These are phyloP conservation scores for Uria lomvia DNA, from an alignment of 2,113 vertebrate genomes.

Conservation along the genomic window DNA sequence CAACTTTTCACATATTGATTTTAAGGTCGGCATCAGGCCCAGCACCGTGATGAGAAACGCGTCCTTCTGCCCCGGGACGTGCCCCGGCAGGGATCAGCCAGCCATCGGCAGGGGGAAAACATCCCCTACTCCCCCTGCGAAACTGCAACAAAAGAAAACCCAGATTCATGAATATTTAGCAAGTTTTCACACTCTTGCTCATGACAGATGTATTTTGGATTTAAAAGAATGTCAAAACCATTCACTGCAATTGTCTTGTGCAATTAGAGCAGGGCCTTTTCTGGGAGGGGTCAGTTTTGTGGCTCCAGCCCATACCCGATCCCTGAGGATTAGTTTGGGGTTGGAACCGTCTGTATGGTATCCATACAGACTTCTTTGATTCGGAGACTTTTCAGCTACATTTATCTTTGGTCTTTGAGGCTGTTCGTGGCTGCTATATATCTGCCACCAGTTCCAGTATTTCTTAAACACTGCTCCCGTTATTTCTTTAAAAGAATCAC, in stretches of 20 bases:
- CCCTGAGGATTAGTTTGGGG: background rate
- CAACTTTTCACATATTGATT: background rate
- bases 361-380: background rate
- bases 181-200: background rate
- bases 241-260: background rate
- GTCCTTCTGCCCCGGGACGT: background rate
- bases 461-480: background rate
- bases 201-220: background rate
- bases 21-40: background rate
- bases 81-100: background rate
- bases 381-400: background rate
- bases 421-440: background rate
- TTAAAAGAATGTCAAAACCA: background rate
- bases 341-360: background rate
- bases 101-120: background rate
- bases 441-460: background rate
- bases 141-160: background rate
- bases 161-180: conserved; percentile 22
- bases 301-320: background rate
- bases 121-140: background rate
- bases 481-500: background rate
- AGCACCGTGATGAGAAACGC: background rate
- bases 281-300: background rate
- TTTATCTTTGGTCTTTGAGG: background rate
- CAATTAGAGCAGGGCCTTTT: background rate